Evolutionary conservation across 2,888 invertebrate species (phyloP).

Genomic region (Halictus ligatus): DNA sequence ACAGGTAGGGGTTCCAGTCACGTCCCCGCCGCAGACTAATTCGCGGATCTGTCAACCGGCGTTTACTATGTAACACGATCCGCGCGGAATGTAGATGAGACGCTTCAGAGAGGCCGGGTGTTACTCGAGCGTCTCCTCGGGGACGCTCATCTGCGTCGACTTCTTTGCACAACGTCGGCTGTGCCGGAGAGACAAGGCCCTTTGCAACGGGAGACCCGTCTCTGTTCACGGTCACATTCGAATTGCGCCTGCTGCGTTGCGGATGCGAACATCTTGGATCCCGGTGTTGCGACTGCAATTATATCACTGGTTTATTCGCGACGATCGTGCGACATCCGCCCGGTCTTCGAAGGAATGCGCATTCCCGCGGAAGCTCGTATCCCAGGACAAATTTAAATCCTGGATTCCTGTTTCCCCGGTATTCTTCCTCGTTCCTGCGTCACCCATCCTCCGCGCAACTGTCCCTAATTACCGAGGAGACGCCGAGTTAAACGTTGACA

Average conservation of each 20-base stretch:
- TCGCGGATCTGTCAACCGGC: conserved; percentile 61
- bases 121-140: conserved; percentile 17
- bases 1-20: conserved; percentile 33
- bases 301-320: neutral
- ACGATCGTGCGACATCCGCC: neutral
- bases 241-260: neutral
- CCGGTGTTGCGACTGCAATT: neutral
- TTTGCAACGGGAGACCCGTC: neutral
- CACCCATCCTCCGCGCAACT: neutral
- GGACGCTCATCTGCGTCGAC: conserved; percentile 16
- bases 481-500: conserved; percentile 11
- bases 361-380: neutral
- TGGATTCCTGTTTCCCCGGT: neutral
- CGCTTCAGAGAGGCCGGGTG: conserved; percentile 26
- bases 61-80: conserved; percentile 62
- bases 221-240: neutral
- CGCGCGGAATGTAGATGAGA: conserved; percentile 58
- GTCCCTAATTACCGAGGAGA: neutral
- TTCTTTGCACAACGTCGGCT: conserved; percentile 9
- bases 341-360: neutral
- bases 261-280: neutral
- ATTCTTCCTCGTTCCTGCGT: neutral
- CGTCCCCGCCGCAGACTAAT: conserved; percentile 57
- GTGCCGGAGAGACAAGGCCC: neutral
- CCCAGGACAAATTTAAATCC: neutral